These are phyloP conservation scores for Tokudaia tokunoshimensis DNA, from an alignment of 2,797 vertebrate species.

Conservation along the genomic window DNA sequence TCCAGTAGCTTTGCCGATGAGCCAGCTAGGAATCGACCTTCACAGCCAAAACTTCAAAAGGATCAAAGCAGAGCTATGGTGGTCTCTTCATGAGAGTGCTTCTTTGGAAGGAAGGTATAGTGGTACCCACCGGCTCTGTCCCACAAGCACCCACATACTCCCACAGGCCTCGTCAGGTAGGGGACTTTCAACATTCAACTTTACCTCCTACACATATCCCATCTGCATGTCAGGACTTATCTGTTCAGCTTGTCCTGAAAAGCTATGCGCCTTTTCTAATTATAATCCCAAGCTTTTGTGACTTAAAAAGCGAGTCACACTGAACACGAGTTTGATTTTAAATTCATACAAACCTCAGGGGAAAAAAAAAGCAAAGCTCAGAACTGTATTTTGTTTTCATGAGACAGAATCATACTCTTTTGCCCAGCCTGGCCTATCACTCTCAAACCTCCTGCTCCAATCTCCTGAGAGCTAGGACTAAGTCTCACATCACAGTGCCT, in stretches of 20 bases:
- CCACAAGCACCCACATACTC: neutral
- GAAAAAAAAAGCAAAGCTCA: neutral
- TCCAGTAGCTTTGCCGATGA: neutral
- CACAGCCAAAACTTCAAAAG: neutral
- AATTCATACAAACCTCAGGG: neutral
- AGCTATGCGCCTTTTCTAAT: neutral
- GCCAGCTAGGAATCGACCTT: neutral
- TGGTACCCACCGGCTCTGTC: neutral
- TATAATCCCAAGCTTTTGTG: constrained; percentile 1
- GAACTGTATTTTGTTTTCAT: neutral
- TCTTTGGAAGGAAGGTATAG: neutral
- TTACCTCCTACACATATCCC: neutral
- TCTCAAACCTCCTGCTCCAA: neutral
- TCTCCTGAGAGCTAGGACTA: neutral
- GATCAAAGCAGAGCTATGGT: neutral
- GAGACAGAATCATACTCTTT: neutral
- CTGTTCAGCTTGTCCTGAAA: constrained; percentile 42
- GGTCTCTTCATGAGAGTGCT: accelerated
- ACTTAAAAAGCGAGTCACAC: constrained; percentile 53
- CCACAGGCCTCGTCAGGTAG: neutral
- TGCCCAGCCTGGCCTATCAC: neutral
- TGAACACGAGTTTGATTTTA: neutral
- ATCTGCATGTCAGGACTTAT: neutral
- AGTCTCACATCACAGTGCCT: neutral
- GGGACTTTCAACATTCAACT: neutral